Base-by-base conservation (phyloP, 2,888 invertebrate species). In the Eilema caniola region DNA sequence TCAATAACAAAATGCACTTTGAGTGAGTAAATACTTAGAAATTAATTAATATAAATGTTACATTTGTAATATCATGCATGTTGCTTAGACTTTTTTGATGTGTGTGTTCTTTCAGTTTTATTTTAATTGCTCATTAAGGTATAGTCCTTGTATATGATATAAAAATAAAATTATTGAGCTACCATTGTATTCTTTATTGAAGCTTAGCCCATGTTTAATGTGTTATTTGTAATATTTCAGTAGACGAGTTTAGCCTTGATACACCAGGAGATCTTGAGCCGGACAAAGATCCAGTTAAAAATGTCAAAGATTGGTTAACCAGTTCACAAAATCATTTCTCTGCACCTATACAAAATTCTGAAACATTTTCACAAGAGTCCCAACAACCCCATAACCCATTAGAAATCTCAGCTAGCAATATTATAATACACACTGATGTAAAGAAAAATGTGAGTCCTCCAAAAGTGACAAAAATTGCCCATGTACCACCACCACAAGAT, bases 241-340 rank as follows among this genome's bases (percentile, higher is more conserved):
- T 92, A 75, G 88, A 90, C 80, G 91, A 93, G 72, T 88, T 88
- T 79, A 74, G 81, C 57, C 75, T 88, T 53, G 86, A 89, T 57
- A 72, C 81, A 66, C 80, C 85, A 68, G 78, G 66, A 76, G 83
- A 86, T 77, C 67, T 81, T 66, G 80, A 85, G 77, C 72, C 80
- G 23, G 83, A 83, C 69, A 85, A 86, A 77, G 90, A 90, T 78
- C 85, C 88, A n/a, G 84, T 83, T 64, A 92, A 90, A 83, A 87
- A 92, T 89, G 93, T 95, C 0, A 89, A 88, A 72, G 90, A 92
- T 62, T 94, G 94, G 95, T 82, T 95, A 69, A 86, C 88, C 57
- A 92, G 88, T 78, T 94, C 93, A 33, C 89, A 93, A 82, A 95
- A 95, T 75, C 90, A 93, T 64, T 94, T 95, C 84, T 94, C 94